phyloP scores from a whole-genome alignment of 2,113 vertebrate genomes.

The Notarius quadriscutis region DNA sequence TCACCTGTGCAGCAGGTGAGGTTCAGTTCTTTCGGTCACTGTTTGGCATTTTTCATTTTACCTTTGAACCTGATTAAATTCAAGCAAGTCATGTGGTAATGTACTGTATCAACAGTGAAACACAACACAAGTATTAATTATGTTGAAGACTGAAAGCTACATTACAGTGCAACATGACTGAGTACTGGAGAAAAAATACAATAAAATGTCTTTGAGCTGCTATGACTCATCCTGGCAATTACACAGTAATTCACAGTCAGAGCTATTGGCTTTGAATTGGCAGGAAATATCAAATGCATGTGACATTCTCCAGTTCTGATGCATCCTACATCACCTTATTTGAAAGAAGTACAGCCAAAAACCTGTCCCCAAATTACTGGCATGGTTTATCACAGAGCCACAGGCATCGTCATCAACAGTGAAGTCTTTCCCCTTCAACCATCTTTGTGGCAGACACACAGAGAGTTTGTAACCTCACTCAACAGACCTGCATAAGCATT shows the following conservation, averaged over 20 bases:
- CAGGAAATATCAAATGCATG: neutral
- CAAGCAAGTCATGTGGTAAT: no score
- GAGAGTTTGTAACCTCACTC: neutral
- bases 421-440: neutral
- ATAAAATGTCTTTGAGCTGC: neutral
- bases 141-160: neutral
- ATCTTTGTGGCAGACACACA: neutral
- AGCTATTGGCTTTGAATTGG: neutral
- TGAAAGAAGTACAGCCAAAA: neutral
- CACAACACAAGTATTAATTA: neutral
- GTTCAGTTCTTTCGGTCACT: neutral
- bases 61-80: neutral
- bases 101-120: neutral
- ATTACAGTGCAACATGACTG: neutral
- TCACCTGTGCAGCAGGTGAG: neutral
- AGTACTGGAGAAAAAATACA: neutral
- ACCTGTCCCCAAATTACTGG: neutral
- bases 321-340: neutral
- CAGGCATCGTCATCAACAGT: neutral
- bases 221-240: neutral
- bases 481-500: neutral
- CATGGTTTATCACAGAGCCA: neutral
- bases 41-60: neutral
- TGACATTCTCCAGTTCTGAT: neutral
- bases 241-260: neutral